Conservation (phyloP, 2,888 invertebrate genomes). For the Periphyllus acericola region DNA sequence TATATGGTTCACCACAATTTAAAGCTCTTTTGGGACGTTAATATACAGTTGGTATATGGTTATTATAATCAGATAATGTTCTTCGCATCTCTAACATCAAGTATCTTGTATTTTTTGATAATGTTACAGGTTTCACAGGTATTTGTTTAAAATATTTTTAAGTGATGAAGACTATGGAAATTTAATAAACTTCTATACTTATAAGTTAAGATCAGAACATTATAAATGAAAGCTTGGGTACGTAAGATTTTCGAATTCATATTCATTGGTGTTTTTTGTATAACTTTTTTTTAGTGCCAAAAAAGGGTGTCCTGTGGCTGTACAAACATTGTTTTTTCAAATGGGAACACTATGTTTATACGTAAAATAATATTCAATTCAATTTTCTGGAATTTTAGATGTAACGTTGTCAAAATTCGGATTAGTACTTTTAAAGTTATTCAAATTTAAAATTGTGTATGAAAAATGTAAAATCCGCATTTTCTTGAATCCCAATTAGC, state of each 20-base stretch:
- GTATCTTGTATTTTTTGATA: not conserved
- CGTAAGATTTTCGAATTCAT: not conserved
- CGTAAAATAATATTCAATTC: no score
- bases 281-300: no score
- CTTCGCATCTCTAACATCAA: not conserved
- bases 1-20: conserved; percentile 43
- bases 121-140: not conserved
- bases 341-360: no score
- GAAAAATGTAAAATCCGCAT: no score
- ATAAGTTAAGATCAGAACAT: not conserved
- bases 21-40: conserved; percentile 48
- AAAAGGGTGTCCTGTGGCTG: no score
- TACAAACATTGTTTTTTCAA: no score
- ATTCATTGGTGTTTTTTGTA: not conserved
- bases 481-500: no score
- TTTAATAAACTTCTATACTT: not conserved
- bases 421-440: no score
- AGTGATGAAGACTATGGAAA: not conserved
- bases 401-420: no score
- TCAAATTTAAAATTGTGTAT: no score
- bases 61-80: conserved; percentile 42
- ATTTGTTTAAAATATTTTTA: not conserved
- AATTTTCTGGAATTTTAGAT: no score
- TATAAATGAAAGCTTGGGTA: not conserved
- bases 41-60: conserved; percentile 51